phyloP scores from a whole-genome alignment of 1,140 invertebrate species.

The Bombus superbus region DNA sequence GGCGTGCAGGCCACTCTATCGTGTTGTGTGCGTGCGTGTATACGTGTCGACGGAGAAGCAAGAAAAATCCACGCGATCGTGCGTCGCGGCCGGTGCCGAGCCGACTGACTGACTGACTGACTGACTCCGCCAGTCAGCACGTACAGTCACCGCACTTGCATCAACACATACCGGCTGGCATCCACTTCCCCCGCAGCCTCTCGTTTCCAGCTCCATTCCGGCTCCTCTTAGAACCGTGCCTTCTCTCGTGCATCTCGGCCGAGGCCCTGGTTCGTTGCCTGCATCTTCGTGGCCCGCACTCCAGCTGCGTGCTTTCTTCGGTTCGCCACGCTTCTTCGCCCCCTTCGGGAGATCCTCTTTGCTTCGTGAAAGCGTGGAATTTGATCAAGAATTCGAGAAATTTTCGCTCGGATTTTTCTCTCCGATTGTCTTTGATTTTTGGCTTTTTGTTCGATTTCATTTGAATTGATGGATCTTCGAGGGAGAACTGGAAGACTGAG shows the following conservation, averaged over 20 bases:
- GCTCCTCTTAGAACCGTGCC: constrained; percentile 33
- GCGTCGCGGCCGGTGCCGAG: constrained; percentile 71
- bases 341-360: not conserved
- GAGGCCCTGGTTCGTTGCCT: constrained; percentile 1
- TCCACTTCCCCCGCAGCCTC: constrained; percentile 63
- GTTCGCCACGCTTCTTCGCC: not conserved
- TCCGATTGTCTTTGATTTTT: not conserved
- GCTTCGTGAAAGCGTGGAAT: not conserved
- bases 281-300: constrained; percentile 6
- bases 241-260: not conserved
- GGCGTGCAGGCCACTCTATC: not conserved
- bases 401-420: not conserved
- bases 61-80: constrained; percentile 56
- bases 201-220: constrained; percentile 67
- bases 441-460: not conserved
- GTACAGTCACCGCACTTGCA: constrained; percentile 70
- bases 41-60: not conserved
- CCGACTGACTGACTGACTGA: constrained; percentile 76
- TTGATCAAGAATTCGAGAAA: not conserved
- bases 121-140: constrained; percentile 66
- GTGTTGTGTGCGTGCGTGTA: not conserved
- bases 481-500: not conserved
- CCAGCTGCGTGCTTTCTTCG: constrained; percentile 4
- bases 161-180: constrained; percentile 64
- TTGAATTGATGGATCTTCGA: not conserved